Percentiles rank a stretch among this genome's conserved stretches.
These are phyloP conservation scores for Myiothlypis coronata DNA, from an alignment of 2,797 vertebrate species.

Conservation along the genomic window DNA sequence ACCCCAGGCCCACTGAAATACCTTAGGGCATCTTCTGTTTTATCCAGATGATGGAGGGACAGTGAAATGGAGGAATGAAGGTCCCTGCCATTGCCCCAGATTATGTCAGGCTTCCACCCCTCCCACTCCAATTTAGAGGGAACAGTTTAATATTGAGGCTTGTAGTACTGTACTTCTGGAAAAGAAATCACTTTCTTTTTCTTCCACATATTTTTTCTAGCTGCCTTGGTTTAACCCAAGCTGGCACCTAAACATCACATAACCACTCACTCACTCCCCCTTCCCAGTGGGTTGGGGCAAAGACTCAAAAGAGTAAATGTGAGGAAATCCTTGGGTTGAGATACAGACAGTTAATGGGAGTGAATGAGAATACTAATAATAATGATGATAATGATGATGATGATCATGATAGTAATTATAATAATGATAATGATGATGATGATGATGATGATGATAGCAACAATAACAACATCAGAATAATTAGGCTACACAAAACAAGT, in stretches of 20 bases:
- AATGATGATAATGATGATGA: accelerated
- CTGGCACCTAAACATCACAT: not conserved
- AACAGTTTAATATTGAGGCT: not conserved
- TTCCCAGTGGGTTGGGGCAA: not conserved
- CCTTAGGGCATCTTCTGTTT: not conserved
- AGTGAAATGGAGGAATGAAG: not conserved
- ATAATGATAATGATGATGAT: not conserved
- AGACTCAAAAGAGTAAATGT: not conserved
- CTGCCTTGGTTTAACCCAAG: not conserved
- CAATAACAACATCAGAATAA: not conserved
- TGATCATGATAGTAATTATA: accelerated
- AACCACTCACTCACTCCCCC: not conserved
- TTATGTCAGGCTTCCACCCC: not conserved
- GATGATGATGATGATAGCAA: not conserved
- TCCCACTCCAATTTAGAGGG: not conserved
- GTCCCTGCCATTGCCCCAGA: not conserved
- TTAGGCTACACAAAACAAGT: not conserved
- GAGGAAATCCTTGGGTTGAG: not conserved
- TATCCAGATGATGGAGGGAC: not conserved
- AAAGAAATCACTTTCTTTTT: not conserved
- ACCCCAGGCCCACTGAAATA: not conserved
- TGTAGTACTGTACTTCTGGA: not conserved
- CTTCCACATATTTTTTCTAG: not conserved
- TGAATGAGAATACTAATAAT: not conserved
- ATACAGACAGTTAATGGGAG: not conserved